Conservation (phyloP, 2,888 invertebrate genomes). For the Gerris lacustris region DNA sequence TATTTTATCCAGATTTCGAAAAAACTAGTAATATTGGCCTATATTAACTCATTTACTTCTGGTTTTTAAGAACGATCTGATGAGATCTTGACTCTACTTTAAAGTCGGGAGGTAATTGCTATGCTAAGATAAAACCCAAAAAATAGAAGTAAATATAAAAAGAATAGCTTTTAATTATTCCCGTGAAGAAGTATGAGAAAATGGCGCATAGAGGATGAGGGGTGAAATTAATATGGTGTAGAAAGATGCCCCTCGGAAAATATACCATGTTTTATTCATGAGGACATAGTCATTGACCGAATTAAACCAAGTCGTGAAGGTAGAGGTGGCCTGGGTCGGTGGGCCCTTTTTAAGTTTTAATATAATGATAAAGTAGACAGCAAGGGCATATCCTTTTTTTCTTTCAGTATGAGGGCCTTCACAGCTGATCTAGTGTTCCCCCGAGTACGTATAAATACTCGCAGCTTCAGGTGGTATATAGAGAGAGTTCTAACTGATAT, state of each 20-base stretch:
- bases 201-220: background rate
- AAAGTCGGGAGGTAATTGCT: too few relatives aligned
- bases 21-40: too few relatives aligned
- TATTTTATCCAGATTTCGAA: too few relatives aligned
- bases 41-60: too few relatives aligned
- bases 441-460: background rate
- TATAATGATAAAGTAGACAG: slow-evolving; percentile 1
- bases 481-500: background rate
- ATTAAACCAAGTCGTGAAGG: background rate
- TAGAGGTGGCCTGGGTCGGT: background rate
- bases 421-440: slow-evolving; percentile 1
- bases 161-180: background rate
- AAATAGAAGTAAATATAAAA: background rate
- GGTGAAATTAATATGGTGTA: background rate
- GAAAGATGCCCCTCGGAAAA: background rate
- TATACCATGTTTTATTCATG: background rate
- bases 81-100: too few relatives aligned
- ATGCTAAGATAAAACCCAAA: too few relatives aligned
- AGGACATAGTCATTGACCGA: background rate
- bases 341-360: background rate
- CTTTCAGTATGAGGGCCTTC: background rate
- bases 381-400: background rate
- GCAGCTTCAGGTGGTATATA: background rate
- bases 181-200: background rate
- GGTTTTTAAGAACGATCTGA: too few relatives aligned